Evolutionary conservation across 1,140 invertebrate species (phyloP).

Genomic region (Trichoplusia ni): DNA sequence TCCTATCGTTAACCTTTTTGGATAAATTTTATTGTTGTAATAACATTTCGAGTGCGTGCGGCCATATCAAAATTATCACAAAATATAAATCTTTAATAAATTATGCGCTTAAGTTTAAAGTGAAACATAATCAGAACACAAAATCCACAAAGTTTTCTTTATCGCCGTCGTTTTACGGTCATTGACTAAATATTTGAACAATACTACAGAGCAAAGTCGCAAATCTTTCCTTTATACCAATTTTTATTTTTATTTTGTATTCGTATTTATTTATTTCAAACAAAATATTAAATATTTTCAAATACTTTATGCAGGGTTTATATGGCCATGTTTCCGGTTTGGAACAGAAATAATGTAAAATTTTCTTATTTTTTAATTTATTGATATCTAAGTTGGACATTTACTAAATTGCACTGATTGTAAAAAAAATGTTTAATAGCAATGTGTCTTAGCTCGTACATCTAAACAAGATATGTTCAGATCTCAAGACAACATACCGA

Average conservation of each 20-base stretch:
- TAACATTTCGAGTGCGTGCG: too few relatives aligned
- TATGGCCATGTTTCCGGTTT: background rate
- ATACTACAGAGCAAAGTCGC: constrained; percentile 11
- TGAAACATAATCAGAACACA: constrained; percentile 26
- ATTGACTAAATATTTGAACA: constrained; percentile 32
- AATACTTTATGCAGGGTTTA: background rate
- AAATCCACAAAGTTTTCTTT: constrained; percentile 30
- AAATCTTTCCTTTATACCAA: constrained; percentile 24
- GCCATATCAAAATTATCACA: too few relatives aligned
- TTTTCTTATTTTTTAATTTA: too few relatives aligned
- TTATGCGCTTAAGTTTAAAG: too few relatives aligned
- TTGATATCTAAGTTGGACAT: too few relatives aligned
- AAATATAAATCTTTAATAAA: too few relatives aligned
- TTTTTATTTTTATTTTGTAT: constrained; percentile 19
- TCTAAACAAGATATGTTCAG: background rate
- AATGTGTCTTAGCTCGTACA: background rate
- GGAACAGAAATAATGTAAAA: too few relatives aligned
- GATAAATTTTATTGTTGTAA: too few relatives aligned
- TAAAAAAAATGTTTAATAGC: too few relatives aligned
- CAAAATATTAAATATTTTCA: constrained; percentile 2
- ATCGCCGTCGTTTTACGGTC: constrained; percentile 37
- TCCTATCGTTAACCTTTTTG: too few relatives aligned
- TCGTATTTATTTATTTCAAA: constrained; percentile 12
- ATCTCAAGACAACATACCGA: background rate
- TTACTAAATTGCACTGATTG: too few relatives aligned